These are phyloP conservation scores for Philaethria dido DNA, from an alignment of 2,888 invertebrate species.

Conservation along the genomic window DNA sequence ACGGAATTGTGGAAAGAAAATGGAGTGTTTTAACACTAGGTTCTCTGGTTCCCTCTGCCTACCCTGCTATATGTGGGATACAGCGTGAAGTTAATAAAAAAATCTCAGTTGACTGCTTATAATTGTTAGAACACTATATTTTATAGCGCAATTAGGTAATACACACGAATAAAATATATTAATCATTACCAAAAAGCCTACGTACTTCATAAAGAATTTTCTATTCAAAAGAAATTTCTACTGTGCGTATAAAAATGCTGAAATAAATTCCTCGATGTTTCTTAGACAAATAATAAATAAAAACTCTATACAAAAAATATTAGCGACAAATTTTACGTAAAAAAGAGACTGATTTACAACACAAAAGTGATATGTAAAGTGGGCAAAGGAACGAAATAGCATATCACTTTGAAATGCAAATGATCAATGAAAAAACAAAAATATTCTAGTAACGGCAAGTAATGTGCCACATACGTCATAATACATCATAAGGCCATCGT, in stretches of 20 bases:
- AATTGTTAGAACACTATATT: no score
- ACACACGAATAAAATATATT: not conserved
- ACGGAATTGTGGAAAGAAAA: no score
- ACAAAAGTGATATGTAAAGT: slow-evolving; percentile 28
- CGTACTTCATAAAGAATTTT: not conserved
- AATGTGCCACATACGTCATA: slow-evolving; percentile 11
- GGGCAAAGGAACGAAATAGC: slow-evolving; percentile 50
- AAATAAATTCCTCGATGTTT: not conserved
- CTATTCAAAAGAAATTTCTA: not conserved
- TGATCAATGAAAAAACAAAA: slow-evolving; percentile 63
- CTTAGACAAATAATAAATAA: not conserved
- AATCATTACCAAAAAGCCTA: not conserved
- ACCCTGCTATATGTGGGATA: no score
- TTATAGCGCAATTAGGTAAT: no score
- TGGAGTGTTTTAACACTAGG: no score
- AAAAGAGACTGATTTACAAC: slow-evolving; percentile 35
- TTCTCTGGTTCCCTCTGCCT: no score
- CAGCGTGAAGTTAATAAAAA: no score
- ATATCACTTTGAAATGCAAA: slow-evolving; percentile 55
- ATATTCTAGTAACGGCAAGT: slow-evolving; percentile 43
- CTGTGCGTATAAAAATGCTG: slow-evolving; percentile 4
- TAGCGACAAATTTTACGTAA: slow-evolving; percentile 14
- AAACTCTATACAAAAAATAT: slow-evolving; percentile 6
- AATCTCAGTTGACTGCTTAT: no score
- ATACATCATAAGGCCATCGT: not conserved